Evolutionary conservation across 2,888 invertebrate genomes (phyloP).

Genomic region (Microdon myrmicae): DNA sequence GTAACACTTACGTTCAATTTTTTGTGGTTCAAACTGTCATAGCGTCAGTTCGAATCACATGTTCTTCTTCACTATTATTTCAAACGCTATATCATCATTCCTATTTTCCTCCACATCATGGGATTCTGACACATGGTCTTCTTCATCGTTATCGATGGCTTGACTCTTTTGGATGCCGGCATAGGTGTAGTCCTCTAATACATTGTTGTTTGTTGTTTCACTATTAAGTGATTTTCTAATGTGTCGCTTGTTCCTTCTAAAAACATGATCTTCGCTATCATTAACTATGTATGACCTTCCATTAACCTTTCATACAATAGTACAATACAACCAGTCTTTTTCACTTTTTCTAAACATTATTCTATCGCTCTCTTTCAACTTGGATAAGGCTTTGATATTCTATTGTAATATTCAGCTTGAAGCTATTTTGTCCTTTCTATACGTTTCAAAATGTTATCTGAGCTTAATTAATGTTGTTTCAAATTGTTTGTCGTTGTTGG

Average conservation of each 20-base stretch:
- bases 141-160: conserved; percentile 1
- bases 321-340: conserved; percentile 28
- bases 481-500: conserved; percentile 6
- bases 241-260: conserved; percentile 8
- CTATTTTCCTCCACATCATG: not conserved
- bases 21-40: too few relatives aligned
- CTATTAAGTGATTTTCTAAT: conserved; percentile 13
- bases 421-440: conserved; percentile 16
- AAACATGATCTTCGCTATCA: conserved; percentile 4
- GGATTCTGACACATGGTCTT: not conserved
- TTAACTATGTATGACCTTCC: conserved; percentile 13
- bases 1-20: too few relatives aligned
- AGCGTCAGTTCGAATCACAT: too few relatives aligned
- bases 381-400: conserved; percentile 10
- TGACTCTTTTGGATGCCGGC: conserved; percentile 16
- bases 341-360: conserved; percentile 32
- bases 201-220: not conserved
- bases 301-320: conserved; percentile 9
- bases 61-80: too few relatives aligned
- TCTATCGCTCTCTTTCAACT: conserved; percentile 17
- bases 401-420: conserved; percentile 5
- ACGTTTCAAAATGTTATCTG: conserved; percentile 15
- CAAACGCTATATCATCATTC: not conserved
- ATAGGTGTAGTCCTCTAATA: conserved; percentile 8
- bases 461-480: conserved; percentile 10